A percentile compares a stretch with the other conserved stretches of the same genome.
Evolutionary conservation across 2,888 invertebrate species (phyloP).

Genomic region (Perizoma affinitatum): DNA sequence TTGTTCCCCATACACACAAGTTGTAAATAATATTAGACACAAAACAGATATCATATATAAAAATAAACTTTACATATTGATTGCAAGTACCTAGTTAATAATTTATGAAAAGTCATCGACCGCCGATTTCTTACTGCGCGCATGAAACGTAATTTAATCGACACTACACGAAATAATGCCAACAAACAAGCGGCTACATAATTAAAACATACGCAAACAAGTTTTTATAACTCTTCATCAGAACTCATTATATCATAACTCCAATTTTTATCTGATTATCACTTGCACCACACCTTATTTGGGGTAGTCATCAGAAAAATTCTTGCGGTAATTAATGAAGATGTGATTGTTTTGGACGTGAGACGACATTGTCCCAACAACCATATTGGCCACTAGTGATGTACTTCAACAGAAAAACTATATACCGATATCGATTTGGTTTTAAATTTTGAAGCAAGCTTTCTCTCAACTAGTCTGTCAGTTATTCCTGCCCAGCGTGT

Average conservation of each 20-base stretch:
- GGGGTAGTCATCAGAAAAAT: constrained; percentile 61
- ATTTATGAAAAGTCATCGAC: constrained; percentile 22
- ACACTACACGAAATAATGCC: constrained; percentile 24
- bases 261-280: constrained; percentile 45
- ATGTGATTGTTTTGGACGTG: constrained; percentile 72
- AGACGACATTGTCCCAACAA: constrained; percentile 52
- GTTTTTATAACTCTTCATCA: constrained; percentile 29
- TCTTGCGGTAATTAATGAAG: constrained; percentile 78
- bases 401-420: background rate
- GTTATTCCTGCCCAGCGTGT: too few relatives aligned
- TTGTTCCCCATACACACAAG: too few relatives aligned
- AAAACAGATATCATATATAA: background rate
- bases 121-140: constrained; percentile 7
- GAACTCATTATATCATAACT: constrained; percentile 37
- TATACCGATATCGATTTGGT: constrained; percentile 14
- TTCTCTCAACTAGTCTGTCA: too few relatives aligned
- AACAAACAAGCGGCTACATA: constrained; percentile 16
- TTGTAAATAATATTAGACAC: too few relatives aligned
- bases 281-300: constrained; percentile 45
- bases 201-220: constrained; percentile 24
- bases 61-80: background rate
- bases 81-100: background rate
- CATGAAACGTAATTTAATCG: constrained; percentile 24
- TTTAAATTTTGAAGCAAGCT: background rate
- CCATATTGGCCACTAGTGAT: constrained; percentile 18